Evolutionary conservation across 2,888 invertebrate species (phyloP).

Genomic region (Ormyrus rosae): DNA sequence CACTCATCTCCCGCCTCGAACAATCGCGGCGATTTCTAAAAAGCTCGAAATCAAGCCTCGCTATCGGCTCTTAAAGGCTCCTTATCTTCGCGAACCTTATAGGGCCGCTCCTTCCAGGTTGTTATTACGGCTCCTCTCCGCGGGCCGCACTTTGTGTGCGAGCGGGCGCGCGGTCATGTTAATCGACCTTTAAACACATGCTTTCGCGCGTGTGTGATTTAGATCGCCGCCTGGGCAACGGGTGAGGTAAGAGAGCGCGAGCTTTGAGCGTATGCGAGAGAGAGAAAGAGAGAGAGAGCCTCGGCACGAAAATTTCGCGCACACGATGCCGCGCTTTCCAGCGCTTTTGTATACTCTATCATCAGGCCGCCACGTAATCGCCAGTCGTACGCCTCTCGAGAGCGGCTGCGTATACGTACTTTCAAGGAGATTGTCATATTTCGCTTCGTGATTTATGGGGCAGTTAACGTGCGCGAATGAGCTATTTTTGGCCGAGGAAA

Average conservation of each 20-base stretch:
- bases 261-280: constrained; percentile 49
- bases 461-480: too few species aligned
- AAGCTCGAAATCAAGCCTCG: too few species aligned
- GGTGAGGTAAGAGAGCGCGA: constrained; percentile 29
- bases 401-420: too few species aligned
- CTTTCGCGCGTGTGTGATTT: constrained; percentile 57
- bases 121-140: constrained; percentile 9
- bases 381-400: too few species aligned
- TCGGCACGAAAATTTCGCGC: background rate
- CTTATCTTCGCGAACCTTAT: background rate
- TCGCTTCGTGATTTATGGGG: too few species aligned
- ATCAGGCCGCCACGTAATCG: too few species aligned
- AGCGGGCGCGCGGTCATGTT: constrained; percentile 25
- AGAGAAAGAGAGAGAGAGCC: background rate
- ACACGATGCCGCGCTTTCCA: background rate
- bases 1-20: too few species aligned
- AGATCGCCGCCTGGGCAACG: constrained; percentile 49
- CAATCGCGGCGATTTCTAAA: too few species aligned
- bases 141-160: constrained; percentile 6
- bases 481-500: too few species aligned
- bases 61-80: too few species aligned
- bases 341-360: too few species aligned
- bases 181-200: constrained; percentile 46
- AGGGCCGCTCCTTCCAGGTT: background rate
- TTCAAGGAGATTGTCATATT: too few species aligned